Base-by-base conservation (phyloP, 2,888 invertebrate genomes). In the Lasioglossum leucozonium region DNA sequence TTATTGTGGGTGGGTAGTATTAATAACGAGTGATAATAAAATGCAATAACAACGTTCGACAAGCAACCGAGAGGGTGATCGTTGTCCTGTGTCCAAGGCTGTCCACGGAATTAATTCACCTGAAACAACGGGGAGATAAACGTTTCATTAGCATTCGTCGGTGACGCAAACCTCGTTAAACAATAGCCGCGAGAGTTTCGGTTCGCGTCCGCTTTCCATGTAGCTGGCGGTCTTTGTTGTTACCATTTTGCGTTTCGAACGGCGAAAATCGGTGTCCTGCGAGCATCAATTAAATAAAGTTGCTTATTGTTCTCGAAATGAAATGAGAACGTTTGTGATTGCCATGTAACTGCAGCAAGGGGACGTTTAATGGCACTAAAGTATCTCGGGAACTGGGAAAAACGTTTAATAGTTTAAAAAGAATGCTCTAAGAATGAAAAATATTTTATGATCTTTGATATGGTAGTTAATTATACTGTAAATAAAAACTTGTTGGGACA, bases 111-210 rank as follows among this genome's bases (percentile, higher is more conserved):
- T 91, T 87, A 85, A 90, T 89, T 86, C 73, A 74, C 74, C 47
- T 79, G 77, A 79, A 84, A 72, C 77, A 85, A 86, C 84, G 58
- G 11, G 10, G 79, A 81, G 89, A 88, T 90, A 88, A 84, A 82
- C 69, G 88, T 84, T 79, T 81, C 84, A 88, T 90, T 90, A 89
- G 88, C 88, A 90, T 87, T 86, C 42, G 77, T 26, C 65, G 81
- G 37, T 91, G 88, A 91, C 85, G 91, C 75, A 91, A 89, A 77
- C 79, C 51, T 47, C 75, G 72, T 84, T 77, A 86, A 82, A 90
- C 87, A 86, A 87, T 86, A 81, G 83, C 58, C 40, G 74, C 74
- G 76, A 40, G 75, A 72, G 72, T 73, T 75, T 86, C 72, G 74
- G 79, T 67, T 80, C 76, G 51, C 71, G 71, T 62, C 18, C 34